phyloP scores from a whole-genome alignment of 2,888 invertebrate genomes.

The Crematogaster levior region DNA sequence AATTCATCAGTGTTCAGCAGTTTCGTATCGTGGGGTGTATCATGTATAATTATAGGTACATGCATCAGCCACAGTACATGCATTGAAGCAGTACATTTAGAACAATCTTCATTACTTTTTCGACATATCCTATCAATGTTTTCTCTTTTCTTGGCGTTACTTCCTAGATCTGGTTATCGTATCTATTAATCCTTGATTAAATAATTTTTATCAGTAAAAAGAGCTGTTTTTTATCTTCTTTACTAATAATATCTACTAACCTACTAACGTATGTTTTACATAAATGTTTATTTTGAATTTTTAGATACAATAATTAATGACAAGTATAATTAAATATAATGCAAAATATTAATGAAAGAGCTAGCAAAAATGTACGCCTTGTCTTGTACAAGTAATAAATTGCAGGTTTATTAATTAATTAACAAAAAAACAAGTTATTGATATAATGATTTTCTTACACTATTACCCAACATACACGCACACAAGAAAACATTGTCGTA shows the following conservation, averaged over 20 bases:
- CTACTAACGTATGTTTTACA: background rate
- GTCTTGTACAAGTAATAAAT: background rate
- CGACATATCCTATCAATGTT: background rate
- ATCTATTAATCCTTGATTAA: background rate
- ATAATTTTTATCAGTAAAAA: conserved; percentile 24
- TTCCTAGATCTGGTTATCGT: background rate
- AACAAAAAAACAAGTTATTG: background rate
- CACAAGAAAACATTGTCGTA: background rate
- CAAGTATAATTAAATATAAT: background rate
- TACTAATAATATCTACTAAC: background rate
- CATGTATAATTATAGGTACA: background rate
- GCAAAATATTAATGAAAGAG: background rate
- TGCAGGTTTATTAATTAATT: background rate
- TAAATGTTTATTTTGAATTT: background rate
- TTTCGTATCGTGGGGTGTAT: background rate
- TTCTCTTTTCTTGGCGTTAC: background rate
- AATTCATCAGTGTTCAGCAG: background rate
- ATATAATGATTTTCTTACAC: conserved; percentile 3
- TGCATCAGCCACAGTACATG: background rate
- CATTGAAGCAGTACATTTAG: background rate
- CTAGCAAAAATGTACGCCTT: background rate
- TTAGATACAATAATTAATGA: background rate
- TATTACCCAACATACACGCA: background rate
- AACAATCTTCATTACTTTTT: background rate
- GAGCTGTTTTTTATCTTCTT: background rate